Evolutionary conservation across 2,113 vertebrate genomes (phyloP).

Genomic region (Cervus canadensis): DNA sequence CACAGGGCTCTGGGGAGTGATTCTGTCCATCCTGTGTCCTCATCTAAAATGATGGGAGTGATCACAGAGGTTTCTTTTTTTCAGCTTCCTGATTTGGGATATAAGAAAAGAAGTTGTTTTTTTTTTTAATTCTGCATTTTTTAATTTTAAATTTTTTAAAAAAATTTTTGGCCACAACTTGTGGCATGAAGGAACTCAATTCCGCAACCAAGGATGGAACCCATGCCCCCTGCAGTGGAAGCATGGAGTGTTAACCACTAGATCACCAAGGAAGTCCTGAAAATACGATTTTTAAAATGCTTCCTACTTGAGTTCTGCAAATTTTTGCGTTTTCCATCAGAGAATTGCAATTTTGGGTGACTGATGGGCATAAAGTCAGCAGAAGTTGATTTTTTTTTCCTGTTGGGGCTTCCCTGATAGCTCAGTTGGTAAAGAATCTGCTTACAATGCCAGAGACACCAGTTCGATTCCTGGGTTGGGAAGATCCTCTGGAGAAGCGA

Average conservation of each 20-base stretch:
- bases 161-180: not conserved
- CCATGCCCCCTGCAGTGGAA: not conserved
- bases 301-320: not conserved
- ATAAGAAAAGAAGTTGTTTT: not conserved
- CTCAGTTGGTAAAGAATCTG: not conserved
- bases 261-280: not conserved
- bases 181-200: not conserved
- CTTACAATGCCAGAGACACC: not conserved
- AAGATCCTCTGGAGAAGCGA: not conserved
- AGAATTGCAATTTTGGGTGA: fast-evolving
- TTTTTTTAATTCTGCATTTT: not conserved
- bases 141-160: not conserved
- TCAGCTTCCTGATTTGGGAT: not conserved
- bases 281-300: not conserved
- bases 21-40: not conserved
- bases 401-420: not conserved
- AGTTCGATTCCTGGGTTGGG: not conserved
- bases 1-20: not conserved
- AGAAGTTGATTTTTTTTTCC: not conserved
- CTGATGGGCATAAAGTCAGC: not conserved
- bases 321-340: not conserved
- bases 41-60: not conserved
- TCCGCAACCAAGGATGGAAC: not conserved
- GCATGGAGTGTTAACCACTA: not conserved
- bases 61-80: not conserved